A percentile compares a stretch with the other conserved stretches of the same genome.
Evolutionary conservation across 1,140 invertebrate genomes (phyloP).

Genomic region (Panulirus ornatus): DNA sequence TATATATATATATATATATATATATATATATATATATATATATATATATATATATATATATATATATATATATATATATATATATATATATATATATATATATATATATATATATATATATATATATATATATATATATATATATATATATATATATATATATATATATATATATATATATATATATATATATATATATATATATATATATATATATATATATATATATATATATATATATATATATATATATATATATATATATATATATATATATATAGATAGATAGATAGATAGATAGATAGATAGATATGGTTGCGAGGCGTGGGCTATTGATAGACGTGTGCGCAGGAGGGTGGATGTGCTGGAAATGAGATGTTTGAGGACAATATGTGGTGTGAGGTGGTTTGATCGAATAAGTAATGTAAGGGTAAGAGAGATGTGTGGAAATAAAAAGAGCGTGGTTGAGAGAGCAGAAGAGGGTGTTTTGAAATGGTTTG

Average conservation of each 20-base stretch:
- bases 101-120: not conserved
- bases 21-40: constrained; percentile 14
- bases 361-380: too few relatives aligned
- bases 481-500: too few relatives aligned
- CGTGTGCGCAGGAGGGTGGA: too few relatives aligned
- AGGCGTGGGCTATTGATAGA: too few relatives aligned
- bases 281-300: too few relatives aligned
- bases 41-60: constrained; percentile 14
- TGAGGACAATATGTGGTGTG: too few relatives aligned
- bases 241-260: not conserved
- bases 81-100: not conserved
- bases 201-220: constrained; percentile 6
- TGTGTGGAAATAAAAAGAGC: too few relatives aligned
- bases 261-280: too few relatives aligned
- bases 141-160: not conserved
- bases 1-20: constrained; percentile 14
- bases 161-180: constrained; percentile 14
- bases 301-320: too few relatives aligned
- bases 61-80: constrained; percentile 14
- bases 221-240: constrained; percentile 1
- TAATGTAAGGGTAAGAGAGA: too few relatives aligned
- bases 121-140: not conserved
- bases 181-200: constrained; percentile 14
- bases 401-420: too few relatives aligned
- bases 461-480: too few relatives aligned